Evolutionary conservation across 2,113 vertebrate genomes (phyloP), one percentile per base, ranked within the genome.

Genomic region (Stomatorhinus ivindoensis): DNA sequence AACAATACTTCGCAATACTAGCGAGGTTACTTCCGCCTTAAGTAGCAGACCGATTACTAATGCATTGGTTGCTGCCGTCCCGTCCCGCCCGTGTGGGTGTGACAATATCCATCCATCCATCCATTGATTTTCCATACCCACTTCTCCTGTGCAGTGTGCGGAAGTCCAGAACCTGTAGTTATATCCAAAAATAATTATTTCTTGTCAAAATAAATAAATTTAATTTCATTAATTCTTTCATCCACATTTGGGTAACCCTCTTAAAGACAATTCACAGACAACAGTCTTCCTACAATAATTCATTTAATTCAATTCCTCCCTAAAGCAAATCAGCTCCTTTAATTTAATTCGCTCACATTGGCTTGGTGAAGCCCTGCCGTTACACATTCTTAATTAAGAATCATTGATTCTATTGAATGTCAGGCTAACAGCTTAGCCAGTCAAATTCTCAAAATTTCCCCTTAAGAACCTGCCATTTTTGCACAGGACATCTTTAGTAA

Each of bases 341-440:
- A 87, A 87, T 87, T 51, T 31, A 53, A 84, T 47, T 84, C 82
- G 9, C 21, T 47, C 82, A 47, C 42, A 47, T 84, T 46, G 42
- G 82, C 82, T 86, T 2, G 17, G 47, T 6, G 15, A 86, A 86
- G 53, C 53, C 27, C 84, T 51, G 84, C 51, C n/a, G 15, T 51
- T 51, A 86, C 24, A 55, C 27, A 53, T 53, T 87, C 27, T 87
- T 87, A 87, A 87, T 87, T 87, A 53, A n/a, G 85, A 53, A 87
- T 87, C 47, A 55, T 53, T 87, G 48, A 53, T 87, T 87, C 27
- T 19, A 53, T 53, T 87, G 50, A 87, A 87, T 35, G 50, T 53
- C 50, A 87, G 31, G 27, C 27, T 87, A 53, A 87, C 15, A 35
- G 48, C 27, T 87, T 87, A 39, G 8, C 6, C 27, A 55, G 50